A percentile compares a stretch with the other conserved stretches of the same genome.
Conservation (phyloP, 2,797 vertebrate species). For the Morelia viridis region DNA sequence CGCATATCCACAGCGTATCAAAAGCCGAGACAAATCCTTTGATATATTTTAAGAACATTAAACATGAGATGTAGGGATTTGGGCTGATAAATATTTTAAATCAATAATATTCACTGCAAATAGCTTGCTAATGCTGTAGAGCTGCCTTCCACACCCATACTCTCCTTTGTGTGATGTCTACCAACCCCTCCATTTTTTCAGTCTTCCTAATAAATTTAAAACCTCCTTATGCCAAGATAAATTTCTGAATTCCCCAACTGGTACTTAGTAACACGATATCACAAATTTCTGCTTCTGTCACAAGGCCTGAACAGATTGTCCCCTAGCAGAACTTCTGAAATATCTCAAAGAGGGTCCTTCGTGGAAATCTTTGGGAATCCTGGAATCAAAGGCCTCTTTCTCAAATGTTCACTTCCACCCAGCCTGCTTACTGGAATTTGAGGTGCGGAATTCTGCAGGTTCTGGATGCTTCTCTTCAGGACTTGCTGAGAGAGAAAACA, state of each 20-base stretch:
- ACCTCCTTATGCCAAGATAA: background rate
- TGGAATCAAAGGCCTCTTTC: background rate
- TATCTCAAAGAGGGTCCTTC: background rate
- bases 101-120: background rate
- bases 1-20: background rate
- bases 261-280: background rate
- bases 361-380: background rate
- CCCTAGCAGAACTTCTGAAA: background rate
- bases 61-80: background rate
- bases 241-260: background rate
- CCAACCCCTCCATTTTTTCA: background rate
- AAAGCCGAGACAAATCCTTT: background rate
- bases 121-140: background rate
- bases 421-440: constrained; percentile 73
- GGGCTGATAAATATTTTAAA: background rate
- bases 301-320: background rate
- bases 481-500: constrained; percentile 40
- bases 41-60: background rate
- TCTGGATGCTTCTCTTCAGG: constrained; percentile 58
- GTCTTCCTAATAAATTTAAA: background rate
- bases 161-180: background rate
- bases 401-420: background rate
- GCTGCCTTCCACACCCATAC: background rate
- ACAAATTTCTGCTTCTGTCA: background rate
- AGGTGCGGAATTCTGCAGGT: constrained; percentile 55